Conservation (phyloP, 2,797 vertebrate genomes). For the Anisognathus igniventris region DNA sequence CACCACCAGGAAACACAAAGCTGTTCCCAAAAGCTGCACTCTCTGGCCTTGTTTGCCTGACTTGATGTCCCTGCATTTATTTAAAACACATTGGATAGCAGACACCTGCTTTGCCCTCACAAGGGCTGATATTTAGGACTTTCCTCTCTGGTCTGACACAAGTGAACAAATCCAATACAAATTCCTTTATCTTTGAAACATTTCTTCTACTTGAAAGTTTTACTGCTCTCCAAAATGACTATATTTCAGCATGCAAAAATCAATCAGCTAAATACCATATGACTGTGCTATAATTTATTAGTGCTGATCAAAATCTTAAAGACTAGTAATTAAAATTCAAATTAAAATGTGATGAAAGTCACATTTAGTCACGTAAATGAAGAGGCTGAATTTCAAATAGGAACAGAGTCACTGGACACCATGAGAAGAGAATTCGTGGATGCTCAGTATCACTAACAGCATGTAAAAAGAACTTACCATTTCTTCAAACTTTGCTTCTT, state of each 20-base stretch:
- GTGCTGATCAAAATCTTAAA: conserved; percentile 62
- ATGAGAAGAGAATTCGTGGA: not conserved
- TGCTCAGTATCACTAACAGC: not conserved
- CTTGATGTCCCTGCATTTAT: not conserved
- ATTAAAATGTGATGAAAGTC: conserved; percentile 63
- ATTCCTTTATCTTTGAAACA: not conserved
- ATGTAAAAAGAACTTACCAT: not conserved
- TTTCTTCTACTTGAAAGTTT: conserved; percentile 2
- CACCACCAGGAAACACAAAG: not conserved
- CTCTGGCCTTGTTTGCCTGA: rapidly evolving
- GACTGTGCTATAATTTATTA: conserved; percentile 53
- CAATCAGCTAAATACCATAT: conserved; percentile 48
- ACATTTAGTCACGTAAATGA: conserved; percentile 46
- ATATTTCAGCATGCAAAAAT: conserved; percentile 49
- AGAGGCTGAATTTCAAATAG: conserved; percentile 41
- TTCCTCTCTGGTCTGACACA: not conserved
- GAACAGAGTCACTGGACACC: not conserved
- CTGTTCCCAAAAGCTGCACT: not conserved
- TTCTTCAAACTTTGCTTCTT: not conserved
- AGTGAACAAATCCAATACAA: not conserved
- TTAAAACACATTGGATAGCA: not conserved
- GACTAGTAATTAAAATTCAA: conserved; percentile 62
- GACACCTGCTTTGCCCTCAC: not conserved
- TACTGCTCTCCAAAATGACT: conserved; percentile 31
- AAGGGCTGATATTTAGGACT: not conserved